Percentiles rank a stretch among this genome's conserved stretches.
phyloP scores from a whole-genome alignment of 1,140 invertebrate genomes.

The Dryas iulia region DNA sequence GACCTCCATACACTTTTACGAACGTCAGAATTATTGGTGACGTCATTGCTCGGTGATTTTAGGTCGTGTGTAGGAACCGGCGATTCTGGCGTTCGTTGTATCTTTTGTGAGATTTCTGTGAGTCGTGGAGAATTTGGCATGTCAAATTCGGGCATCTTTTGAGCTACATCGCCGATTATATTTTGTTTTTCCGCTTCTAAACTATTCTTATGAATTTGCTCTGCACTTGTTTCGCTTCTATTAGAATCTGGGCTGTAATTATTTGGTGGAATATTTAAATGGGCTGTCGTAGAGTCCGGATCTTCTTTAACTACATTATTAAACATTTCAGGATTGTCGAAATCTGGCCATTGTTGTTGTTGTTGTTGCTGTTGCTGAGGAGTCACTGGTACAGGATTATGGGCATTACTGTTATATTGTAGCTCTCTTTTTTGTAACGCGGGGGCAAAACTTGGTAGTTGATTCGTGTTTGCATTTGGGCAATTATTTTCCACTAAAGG shows the following conservation, averaged over 20 bases:
- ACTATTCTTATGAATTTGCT: slow-evolving; percentile 49
- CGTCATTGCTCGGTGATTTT: slow-evolving; percentile 67
- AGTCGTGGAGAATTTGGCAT: slow-evolving; percentile 69
- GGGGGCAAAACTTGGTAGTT: slow-evolving; percentile 63
- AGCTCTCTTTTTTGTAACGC: slow-evolving; percentile 67
- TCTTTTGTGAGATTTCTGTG: slow-evolving; percentile 70
- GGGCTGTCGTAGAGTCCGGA: slow-evolving; percentile 84
- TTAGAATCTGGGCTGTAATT: slow-evolving; percentile 79
- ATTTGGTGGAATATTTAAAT: slow-evolving; percentile 72
- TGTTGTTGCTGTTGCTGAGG: slow-evolving; percentile 77
- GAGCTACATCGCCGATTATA: slow-evolving; percentile 46
- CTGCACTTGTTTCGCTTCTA: slow-evolving; percentile 62
- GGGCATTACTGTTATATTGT: slow-evolving; percentile 47
- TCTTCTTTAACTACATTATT: slow-evolving; percentile 82
- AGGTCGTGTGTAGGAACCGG: slow-evolving; percentile 64
- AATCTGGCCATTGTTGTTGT: slow-evolving; percentile 82
- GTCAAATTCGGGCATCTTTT: slow-evolving; percentile 68
- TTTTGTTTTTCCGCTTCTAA: slow-evolving; percentile 61
- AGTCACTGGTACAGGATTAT: slow-evolving; percentile 46
- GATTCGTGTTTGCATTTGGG: slow-evolving; percentile 61
- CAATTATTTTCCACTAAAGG: slow-evolving; percentile 60
- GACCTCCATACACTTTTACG: slow-evolving; percentile 74
- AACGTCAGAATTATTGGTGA: slow-evolving; percentile 45
- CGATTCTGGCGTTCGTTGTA: slow-evolving; percentile 60
- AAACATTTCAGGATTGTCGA: slow-evolving; percentile 69